Evolutionary conservation across 2,113 vertebrate genomes (phyloP), one percentile per base, ranked within the genome.

Genomic region (Chloropsis cyanopogon): DNA sequence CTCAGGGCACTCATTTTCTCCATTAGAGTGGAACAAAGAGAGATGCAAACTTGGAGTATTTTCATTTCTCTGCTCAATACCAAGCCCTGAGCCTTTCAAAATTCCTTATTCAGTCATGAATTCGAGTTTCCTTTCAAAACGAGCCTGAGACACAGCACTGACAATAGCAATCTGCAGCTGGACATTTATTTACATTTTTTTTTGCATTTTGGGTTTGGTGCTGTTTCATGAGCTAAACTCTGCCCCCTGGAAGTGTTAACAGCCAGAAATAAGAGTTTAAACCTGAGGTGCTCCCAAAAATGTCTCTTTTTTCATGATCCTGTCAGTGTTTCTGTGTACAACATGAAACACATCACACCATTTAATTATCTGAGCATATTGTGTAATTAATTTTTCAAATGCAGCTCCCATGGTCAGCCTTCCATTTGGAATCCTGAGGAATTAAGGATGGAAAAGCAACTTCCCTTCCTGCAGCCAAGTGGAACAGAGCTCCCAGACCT

Each of bases 121-220:
- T 89, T 89, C 23, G 22, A 50, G 39, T 72, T 93, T 76, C 69
- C 80, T 89, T 60, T 84, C 72, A 64, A 72, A 86, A 86, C 16
- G 59, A 96, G 94, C 93, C 37, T 39, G 47, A 96, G 96, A 95
- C 49, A 46, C 66, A 60, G 71, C 76, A 10, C 4, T 60, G 69
- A 82, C 83, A 90, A 87, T 33, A 64, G 78, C 69, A 88, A 93
- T 93, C 91, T 83, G 90, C 87, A 97, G 64, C 84, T 95, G 88
- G 52, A 68, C 42, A 91, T 95, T 94, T 83, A 86, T 37, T 37
- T 37, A 37, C 37, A 9, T 37, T 37, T 37, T 37, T 37, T 37
- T 37, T 37, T 22, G 68, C 60, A 41, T 59, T 65, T 73, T 65
- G 81, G 81, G 73, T 88, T 57, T 33, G 68, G 59, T 56, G 59